Evolutionary conservation across 2,113 vertebrate species (phyloP), one percentile per base, ranked within the genome.

Genomic region (Pachypanchax playfairii): DNA sequence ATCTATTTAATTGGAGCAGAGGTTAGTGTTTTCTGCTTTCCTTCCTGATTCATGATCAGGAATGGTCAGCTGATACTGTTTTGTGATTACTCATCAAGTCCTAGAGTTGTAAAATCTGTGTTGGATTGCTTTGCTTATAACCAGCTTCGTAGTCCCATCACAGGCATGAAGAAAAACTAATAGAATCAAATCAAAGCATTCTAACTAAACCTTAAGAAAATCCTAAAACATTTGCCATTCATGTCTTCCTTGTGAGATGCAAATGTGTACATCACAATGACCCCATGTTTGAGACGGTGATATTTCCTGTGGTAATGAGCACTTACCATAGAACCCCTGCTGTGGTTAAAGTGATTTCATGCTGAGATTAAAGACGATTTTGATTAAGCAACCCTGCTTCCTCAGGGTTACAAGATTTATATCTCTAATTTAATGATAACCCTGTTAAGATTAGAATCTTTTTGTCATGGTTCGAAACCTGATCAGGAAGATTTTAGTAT

Each of bases 361-460:
- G 53, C 57, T n/a, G 53, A 71, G 48, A 68, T 44, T 28, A 59
- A 50, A 59, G 15, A 42, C 1, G 7, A 26, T 22, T 18, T 21
- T 20, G 48, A 33, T n/a, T 31, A 31, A 29, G 18, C 10, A 12
- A 28, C 33, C 29, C 11, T 13, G 18, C 25, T 21, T 51, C 65
- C 41, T 21, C 21, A 3, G 49, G 49, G 28, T 59, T 51, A 44
- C 25, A 41, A 33, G 57, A 65, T 73, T 44, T 60, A 39, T 29
- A 41, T 65, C 22, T 49, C 29, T 60, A 44, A 65, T 18, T 47
- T 31, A 17, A 25, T 18, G 50, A 70, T 61, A 56, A 55, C 25
- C 59, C 35, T 49, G 26, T 65, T 29, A 24, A 21, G 36, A 31
- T 48, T 20, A 59, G 60, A 55, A 52, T 35, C 6, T 56, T 49